Evolutionary conservation across 2,888 invertebrate species (phyloP), one percentile per base, ranked within the genome.

Genomic region (Dasysyrphus albostriatus): DNA sequence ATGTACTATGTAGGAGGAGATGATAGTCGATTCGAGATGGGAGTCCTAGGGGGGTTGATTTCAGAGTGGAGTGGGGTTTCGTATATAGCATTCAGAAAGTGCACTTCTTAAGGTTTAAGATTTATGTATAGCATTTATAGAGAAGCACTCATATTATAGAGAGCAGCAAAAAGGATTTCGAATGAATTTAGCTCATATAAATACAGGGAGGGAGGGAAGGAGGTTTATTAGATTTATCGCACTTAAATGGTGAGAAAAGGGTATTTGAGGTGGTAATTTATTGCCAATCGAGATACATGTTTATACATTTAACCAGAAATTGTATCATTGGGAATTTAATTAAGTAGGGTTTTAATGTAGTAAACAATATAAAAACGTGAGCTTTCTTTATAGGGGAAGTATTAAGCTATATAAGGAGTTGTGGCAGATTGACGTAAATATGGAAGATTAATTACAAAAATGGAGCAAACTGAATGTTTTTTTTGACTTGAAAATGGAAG

Each of bases 211-310:
- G 8, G n/a, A n/a, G 5, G 49, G 14, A 8, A 12, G 47, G 12
- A 10, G n/a, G 9, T 8, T 10, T 12, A 42, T 12, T 16, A 54
- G 75, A 87, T 87, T 87, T 83, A 87, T 79, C 24, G 75, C 59
- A 39, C 44, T 37, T 75, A 78, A 24, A 63, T 59, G 70, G 56
- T 69, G 61, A 49, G 32, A 51, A 56, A 82, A 69, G 81, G 80
- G 65, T 72, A 58, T 87, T 79, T 59, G 69, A 79, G 78, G 83
- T 78, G 69, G 65, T 83, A 67, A 83, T 79, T 83, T 83, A 83
- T 83, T 51, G 75, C 59, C 83, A 79, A 83, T 79, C 75, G 83
- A 70, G 69, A 79, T 42, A 61, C 39, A 42, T 39, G 59, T 19
- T 32, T 29, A 24, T 47, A 61, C 67, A 73, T 77, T 61, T 73